Base-by-base conservation (phyloP, 2,113 vertebrate species). In the Dicentrarchus labrax region DNA sequence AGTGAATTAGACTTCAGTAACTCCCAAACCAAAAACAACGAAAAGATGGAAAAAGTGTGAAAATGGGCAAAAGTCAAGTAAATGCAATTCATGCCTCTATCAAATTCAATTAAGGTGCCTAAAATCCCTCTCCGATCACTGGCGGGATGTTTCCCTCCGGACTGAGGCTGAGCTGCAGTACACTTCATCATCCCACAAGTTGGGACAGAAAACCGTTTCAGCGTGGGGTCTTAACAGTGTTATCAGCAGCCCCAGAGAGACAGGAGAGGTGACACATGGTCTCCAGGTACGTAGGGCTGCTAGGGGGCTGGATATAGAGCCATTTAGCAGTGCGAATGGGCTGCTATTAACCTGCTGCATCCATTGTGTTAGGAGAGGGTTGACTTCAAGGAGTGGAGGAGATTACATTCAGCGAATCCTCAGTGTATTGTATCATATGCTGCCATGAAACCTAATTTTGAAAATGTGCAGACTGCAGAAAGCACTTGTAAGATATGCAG, bases 191-290 rank as follows among this genome's bases (percentile, higher is more conserved):
- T 84, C 69, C 53, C 15, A 59, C 67, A 53, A 24, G 85, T 67
- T 78, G 51, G 65, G 83, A 88, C 81, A 82, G 67, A 76, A 90
- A 89, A 85, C 83, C 73, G 81, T 89, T 85, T 53, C 39, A 78
- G 51, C 61, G 36, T 24, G 0, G 13, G 56, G 45, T 78, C 60
- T 41, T 66, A 54, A 61, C 76, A 48, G 70, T 43, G 80, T 86
- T 89, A 89, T 87, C 91, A 88, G 86, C 68, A 24, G 76, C 64
- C 71, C 62, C 69, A 72, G 69, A 76, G 73, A 84, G 70, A 39
- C 41, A 45, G 4, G 22, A 11, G 43, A 56, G 56, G 65, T 60
- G 68, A 69, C 84, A 43, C 16, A 10, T 38, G 50, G 70, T 70
- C 72, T 81, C 62, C 45, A 61, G 69, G 72, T 83, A 65, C 41